Base-by-base conservation (phyloP, 2,888 invertebrate species). In the Oegoconia quadripuncta region DNA sequence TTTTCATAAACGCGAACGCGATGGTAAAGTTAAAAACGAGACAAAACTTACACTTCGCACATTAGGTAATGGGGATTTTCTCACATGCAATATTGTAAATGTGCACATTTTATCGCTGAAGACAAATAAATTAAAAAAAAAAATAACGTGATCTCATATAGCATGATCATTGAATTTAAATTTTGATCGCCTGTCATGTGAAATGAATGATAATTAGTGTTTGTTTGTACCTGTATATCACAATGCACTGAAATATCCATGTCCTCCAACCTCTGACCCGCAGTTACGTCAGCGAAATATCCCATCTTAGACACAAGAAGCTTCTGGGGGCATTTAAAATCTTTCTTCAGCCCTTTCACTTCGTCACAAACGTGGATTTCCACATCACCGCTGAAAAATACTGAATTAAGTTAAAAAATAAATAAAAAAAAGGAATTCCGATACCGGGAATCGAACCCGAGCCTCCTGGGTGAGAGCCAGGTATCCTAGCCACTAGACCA, bases 161-260 rank as follows among this genome's bases (percentile, higher is more conserved):
- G n/a, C n/a, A n/a, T n/a, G n/a, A n/a, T n/a, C n/a, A n/a, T n/a
- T n/a, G n/a, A n/a, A n/a, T n/a, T n/a, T n/a, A n/a, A n/a, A n/a
- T n/a, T n/a, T n/a, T n/a, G n/a, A n/a, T n/a, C n/a, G n/a, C n/a
- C n/a, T n/a, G n/a, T n/a, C n/a, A n/a, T n/a, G n/a, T n/a, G n/a
- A n/a, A n/a, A n/a, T n/a, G n/a, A n/a, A n/a, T n/a, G n/a, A n/a
- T n/a, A n/a, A n/a, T n/a, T n/a, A n/a, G n/a, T n/a, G n/a, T n/a
- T n/a, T n/a, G n/a, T n/a, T n/a, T n/a, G n/a, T 43, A 97, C 97
- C 66, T 94, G 93, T 40, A 98, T 94, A 78, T 98, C 98, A 70
- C 98, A 98, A 70, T 98, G 98, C 0, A 98, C 98, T 0, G 97
- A 97, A 52, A 98, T 98, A 64, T 98, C 97, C 91, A 97, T 96